Evolutionary conservation across 2,797 vertebrate genomes (phyloP).

Genomic region (Glyptemys insculpta): DNA sequence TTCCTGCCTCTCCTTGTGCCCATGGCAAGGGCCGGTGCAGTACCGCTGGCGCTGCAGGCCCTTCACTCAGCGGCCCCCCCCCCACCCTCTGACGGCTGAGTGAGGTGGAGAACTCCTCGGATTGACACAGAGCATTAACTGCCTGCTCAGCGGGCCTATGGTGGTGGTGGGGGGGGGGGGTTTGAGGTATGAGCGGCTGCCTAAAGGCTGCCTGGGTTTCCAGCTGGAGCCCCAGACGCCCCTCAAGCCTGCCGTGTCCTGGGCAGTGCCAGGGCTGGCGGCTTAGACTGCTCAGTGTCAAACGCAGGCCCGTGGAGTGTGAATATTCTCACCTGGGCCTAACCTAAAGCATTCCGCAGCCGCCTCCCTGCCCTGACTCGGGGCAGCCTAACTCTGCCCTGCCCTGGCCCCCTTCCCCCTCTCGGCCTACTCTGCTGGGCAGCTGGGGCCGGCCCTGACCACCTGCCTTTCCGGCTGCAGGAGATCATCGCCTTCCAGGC

Average conservation of each 20-base stretch:
- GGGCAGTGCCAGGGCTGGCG: neutral
- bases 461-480: slow-evolving; percentile 66
- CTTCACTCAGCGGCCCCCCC: neutral
- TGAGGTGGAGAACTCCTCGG: neutral
- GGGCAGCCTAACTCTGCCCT: neutral
- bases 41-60: neutral
- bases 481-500: slow-evolving; percentile 96
- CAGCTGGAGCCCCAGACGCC: neutral
- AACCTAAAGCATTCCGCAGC: neutral
- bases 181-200: no score
- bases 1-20: neutral
- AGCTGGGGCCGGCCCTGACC: neutral
- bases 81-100: neutral
- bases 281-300: neutral
- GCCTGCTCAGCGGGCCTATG: neutral
- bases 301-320: neutral
- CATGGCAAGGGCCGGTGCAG: neutral
- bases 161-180: no score
- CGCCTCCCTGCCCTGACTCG: neutral
- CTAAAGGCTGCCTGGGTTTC: neutral
- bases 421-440: neutral
- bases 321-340: neutral
- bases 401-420: neutral
- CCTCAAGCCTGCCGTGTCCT: neutral
- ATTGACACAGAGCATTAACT: neutral